Percentiles rank a stretch among this genome's conserved stretches.
Conservation (phyloP, 2,113 vertebrate species). For the Lagenorhynchus albirostris region DNA sequence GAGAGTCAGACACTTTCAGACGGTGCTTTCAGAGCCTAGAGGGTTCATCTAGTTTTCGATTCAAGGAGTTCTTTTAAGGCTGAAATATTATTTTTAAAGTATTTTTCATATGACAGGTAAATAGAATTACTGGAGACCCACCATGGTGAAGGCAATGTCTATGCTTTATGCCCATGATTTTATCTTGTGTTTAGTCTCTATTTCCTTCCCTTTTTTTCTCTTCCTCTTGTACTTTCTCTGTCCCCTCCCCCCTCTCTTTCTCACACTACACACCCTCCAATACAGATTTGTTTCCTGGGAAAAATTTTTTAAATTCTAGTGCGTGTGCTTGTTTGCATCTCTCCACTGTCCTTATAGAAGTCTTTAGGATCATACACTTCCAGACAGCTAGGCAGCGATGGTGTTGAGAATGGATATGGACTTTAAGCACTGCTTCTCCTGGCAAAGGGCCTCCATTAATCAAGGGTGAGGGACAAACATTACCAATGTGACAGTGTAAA, state of each 20-base stretch:
- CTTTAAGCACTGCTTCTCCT: neutral
- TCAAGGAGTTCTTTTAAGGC: neutral
- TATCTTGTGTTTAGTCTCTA: neutral
- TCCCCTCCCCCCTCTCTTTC: no score
- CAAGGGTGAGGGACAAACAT: neutral
- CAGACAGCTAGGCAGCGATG: neutral
- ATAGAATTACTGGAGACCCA: neutral
- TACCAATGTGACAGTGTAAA: neutral
- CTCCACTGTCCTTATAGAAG: neutral
- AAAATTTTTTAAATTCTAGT: neutral
- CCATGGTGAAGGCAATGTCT: neutral
- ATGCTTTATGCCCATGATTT: neutral
- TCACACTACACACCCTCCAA: neutral
- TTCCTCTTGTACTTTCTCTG: no score
- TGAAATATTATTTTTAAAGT: neutral
- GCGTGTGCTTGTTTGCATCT: neutral
- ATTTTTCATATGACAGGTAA: neutral
- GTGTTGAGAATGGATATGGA: neutral
- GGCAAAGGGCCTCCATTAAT: neutral
- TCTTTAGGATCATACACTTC: neutral
- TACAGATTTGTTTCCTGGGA: neutral
- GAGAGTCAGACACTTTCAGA: neutral
- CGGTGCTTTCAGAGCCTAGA: neutral
- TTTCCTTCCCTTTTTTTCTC: neutral
- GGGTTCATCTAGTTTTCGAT: neutral